These are phyloP conservation scores for Anagrus nilaparvatae DNA, from an alignment of 1,140 invertebrate species.

Conservation along the genomic window DNA sequence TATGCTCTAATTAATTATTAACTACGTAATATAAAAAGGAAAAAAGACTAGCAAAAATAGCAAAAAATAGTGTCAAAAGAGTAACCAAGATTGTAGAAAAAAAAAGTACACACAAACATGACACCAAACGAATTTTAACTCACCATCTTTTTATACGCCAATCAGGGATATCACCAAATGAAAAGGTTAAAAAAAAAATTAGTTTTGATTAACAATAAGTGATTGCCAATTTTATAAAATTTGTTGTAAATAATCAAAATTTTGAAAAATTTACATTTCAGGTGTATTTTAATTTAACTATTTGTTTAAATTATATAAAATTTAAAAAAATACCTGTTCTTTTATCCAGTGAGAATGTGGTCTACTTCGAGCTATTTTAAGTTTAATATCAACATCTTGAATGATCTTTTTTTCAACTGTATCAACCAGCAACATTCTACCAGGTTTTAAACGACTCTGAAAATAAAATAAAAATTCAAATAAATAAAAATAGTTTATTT, in stretches of 20 bases:
- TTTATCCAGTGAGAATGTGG: slow-evolving; percentile 86
- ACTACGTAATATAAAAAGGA: too few species aligned
- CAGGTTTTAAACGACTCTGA: slow-evolving; percentile 92
- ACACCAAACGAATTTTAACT: too few species aligned
- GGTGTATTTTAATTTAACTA: background rate
- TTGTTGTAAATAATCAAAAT: background rate
- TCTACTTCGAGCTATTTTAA: slow-evolving; percentile 72
- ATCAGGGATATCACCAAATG: too few species aligned
- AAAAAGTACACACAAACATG: too few species aligned
- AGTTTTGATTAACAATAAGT: too few species aligned
- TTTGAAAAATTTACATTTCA: background rate
- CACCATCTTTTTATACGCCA: too few species aligned
- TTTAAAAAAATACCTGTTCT: slow-evolving; percentile 62
- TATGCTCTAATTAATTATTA: too few species aligned
- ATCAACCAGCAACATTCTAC: slow-evolving; percentile 95
- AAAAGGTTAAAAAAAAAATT: too few species aligned
- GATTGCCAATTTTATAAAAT: background rate
- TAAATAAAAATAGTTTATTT: slow-evolving; percentile 11
- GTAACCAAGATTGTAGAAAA: too few species aligned
- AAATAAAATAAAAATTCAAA: slow-evolving; percentile 36
- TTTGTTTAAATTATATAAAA: background rate
- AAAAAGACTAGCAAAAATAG: too few species aligned
- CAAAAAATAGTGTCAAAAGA: too few species aligned
- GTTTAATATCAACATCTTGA: slow-evolving; percentile 89
- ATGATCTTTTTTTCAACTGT: slow-evolving; percentile 84